Conservation (phyloP, 2,888 invertebrate genomes). For the Tromatobia lineatoria region DNA sequence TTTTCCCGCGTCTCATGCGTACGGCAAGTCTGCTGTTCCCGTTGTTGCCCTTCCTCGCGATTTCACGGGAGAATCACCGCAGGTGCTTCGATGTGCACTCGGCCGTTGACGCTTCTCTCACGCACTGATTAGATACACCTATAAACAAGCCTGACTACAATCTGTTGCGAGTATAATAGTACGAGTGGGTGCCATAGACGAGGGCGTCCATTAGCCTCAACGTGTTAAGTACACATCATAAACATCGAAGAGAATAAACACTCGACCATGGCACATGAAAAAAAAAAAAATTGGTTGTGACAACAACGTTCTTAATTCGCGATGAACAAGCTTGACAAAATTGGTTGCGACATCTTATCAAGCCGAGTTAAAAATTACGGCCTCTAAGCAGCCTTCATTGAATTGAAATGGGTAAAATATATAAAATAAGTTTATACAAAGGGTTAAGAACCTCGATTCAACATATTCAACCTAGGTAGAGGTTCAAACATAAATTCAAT, state of each 20-base stretch:
- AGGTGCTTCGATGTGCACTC: constrained; percentile 45
- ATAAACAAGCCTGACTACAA: constrained; percentile 6
- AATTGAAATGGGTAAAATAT: too few species aligned
- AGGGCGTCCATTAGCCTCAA: constrained; percentile 33
- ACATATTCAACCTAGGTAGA: too few species aligned
- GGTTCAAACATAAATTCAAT: too few species aligned
- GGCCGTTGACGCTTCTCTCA: constrained; percentile 22
- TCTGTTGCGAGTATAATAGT: constrained; percentile 18
- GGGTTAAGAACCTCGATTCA: too few species aligned
- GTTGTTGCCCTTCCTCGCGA: constrained; percentile 41
- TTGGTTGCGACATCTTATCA: too few species aligned
- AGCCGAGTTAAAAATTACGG: too few species aligned
- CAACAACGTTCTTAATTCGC: too few species aligned
- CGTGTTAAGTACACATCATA: constrained; percentile 21
- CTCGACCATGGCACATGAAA: background rate
- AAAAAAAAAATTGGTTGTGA: too few species aligned
- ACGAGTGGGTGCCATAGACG: background rate
- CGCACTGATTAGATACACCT: constrained; percentile 32
- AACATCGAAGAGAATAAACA: background rate
- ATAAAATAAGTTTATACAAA: too few species aligned
- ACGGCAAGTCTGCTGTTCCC: background rate
- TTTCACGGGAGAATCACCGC: constrained; percentile 56
- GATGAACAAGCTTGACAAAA: too few species aligned
- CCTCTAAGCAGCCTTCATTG: too few species aligned
- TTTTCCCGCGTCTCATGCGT: constrained; percentile 18